Evolutionary conservation across 2,888 invertebrate genomes (phyloP).

Genomic region (Diploptera punctata): DNA sequence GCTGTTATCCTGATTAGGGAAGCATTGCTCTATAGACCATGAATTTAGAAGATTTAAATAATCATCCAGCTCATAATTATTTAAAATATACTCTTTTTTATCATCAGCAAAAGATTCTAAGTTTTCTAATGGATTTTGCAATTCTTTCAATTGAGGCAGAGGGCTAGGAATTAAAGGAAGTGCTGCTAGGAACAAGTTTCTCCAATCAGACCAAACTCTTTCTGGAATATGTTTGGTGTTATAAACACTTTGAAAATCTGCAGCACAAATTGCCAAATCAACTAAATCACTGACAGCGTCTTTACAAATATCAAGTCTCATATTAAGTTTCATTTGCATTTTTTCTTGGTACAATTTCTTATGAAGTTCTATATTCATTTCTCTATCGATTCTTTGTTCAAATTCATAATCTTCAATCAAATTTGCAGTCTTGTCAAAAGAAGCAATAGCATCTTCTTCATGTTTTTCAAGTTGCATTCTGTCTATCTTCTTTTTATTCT

Average conservation of each 20-base stretch:
- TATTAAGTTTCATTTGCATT: slow-evolving; percentile 57
- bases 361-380: slow-evolving; percentile 57
- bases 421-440: background rate
- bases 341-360: slow-evolving; percentile 62
- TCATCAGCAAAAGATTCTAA: background rate
- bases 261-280: slow-evolving; percentile 61
- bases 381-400: slow-evolving; percentile 34
- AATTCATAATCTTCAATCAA: background rate
- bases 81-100: slow-evolving; percentile 43
- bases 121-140: background rate
- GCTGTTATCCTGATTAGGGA: slow-evolving; percentile 48
- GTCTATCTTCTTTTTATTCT: slow-evolving; percentile 61
- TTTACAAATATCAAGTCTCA: slow-evolving; percentile 58
- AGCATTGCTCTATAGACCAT: slow-evolving; percentile 60
- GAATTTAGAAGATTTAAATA: slow-evolving; percentile 62
- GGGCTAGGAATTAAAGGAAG: slow-evolving; percentile 60
- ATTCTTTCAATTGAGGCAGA: background rate
- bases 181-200: slow-evolving; percentile 60
- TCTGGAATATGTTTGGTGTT: slow-evolving; percentile 56
- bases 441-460: slow-evolving; percentile 53
- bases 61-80: slow-evolving; percentile 62
- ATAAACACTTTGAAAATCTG: slow-evolving; percentile 53
- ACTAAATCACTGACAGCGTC: slow-evolving; percentile 62
- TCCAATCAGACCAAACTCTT: slow-evolving; percentile 63
- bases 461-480: slow-evolving; percentile 59